A percentile compares a stretch with the other conserved stretches of the same genome.
phyloP scores from a whole-genome alignment of 2,888 invertebrate species.

The Listrodromus nycthemerus region DNA sequence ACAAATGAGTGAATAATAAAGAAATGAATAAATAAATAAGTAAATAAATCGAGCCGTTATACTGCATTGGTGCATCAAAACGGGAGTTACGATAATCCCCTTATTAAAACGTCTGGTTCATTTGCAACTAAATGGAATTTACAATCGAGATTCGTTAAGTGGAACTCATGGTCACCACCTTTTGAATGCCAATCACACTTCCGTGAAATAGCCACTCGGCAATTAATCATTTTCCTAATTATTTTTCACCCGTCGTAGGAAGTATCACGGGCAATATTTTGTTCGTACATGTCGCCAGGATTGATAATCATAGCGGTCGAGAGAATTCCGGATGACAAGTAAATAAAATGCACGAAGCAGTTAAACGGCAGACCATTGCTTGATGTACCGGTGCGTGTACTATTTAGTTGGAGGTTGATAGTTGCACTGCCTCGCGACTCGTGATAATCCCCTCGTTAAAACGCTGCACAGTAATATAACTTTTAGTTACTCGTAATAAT shows the following conservation, averaged over 20 bases:
- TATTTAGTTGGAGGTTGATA: slow-evolving; percentile 44
- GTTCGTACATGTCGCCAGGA: no score
- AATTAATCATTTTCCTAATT: neutral
- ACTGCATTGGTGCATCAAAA: no score
- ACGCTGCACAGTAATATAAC: slow-evolving; percentile 4
- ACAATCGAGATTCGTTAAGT: neutral
- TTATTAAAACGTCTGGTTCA: neutral
- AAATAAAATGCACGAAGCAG: slow-evolving; percentile 7
- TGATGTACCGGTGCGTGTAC: slow-evolving; percentile 3
- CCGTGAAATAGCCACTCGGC: slow-evolving; percentile 33
- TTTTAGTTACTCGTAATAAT: slow-evolving; percentile 16
- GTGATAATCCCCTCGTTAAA: slow-evolving; percentile 47
- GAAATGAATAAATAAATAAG: no score
- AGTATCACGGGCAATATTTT: neutral
- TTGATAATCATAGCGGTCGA: neutral
- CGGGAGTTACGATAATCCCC: no score
- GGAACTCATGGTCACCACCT: slow-evolving; percentile 42
- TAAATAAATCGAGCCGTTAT: no score
- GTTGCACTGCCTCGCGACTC: slow-evolving; percentile 34
- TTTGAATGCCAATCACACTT: slow-evolving; percentile 56
- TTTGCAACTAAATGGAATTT: slow-evolving; percentile 3
- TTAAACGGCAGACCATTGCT: neutral
- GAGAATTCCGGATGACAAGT: slow-evolving; percentile 3
- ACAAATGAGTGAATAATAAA: slow-evolving; percentile 25
- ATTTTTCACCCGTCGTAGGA: slow-evolving; percentile 44